Percentiles rank a stretch among this genome's conserved stretches.
Conservation (phyloP, 2,888 invertebrate species). For the Cheilosia vulpina region DNA sequence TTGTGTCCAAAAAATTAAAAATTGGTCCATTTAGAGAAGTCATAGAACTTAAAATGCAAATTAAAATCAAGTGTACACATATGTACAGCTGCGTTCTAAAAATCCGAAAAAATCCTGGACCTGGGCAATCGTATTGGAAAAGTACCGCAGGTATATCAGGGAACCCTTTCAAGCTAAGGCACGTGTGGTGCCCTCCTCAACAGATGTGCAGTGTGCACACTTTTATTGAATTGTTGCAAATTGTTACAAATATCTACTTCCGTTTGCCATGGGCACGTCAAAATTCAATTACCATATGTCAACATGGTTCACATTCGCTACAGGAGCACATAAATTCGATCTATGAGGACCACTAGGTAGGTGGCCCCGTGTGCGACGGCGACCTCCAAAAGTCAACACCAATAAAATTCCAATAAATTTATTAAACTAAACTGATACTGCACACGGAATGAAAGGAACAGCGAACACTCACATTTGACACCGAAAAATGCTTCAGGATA, state of each 20-base stretch:
- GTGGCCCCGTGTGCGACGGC: background rate
- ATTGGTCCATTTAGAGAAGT: no score
- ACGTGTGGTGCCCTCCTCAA: no score
- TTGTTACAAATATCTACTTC: slow-evolving; percentile 20
- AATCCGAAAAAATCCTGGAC: no score
- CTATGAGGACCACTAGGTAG: background rate
- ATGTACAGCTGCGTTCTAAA: no score
- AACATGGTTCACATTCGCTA: slow-evolving; percentile 62
- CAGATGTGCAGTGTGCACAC: no score
- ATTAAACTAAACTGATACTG: slow-evolving; percentile 72
- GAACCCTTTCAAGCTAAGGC: no score
- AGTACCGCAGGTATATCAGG: no score
- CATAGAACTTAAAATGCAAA: no score
- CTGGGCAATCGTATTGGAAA: background rate
- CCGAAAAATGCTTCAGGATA: slow-evolving; percentile 32
- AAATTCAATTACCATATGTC: slow-evolving; percentile 70
- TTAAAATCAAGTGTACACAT: no score
- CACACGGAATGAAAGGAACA: slow-evolving; percentile 54
- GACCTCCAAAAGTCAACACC: slow-evolving; percentile 67
- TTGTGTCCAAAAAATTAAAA: no score
- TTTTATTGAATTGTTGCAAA: background rate
- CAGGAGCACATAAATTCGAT: slow-evolving; percentile 50
- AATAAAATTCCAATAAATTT: slow-evolving; percentile 75
- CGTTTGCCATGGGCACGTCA: slow-evolving; percentile 32
- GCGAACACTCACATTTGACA: slow-evolving; percentile 23